phyloP scores from a whole-genome alignment of 1,140 invertebrate genomes.

The Zophobas morio region DNA sequence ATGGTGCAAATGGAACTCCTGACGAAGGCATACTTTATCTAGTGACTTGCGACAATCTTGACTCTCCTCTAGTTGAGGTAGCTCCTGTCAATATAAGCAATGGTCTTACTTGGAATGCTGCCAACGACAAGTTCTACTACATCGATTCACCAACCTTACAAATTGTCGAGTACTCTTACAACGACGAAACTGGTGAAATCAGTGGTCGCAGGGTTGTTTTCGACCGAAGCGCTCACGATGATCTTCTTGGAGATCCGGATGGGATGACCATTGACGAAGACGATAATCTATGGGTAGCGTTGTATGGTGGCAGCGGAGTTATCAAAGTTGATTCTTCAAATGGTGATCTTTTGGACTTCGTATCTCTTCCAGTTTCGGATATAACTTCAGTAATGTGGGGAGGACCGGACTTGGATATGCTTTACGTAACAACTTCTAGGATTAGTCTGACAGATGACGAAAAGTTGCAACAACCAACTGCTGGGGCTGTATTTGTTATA shows the following conservation, averaged over 20 bases:
- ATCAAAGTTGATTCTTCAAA: constrained; percentile 71
- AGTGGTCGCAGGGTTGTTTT: too few species aligned
- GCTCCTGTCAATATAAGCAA: too few species aligned
- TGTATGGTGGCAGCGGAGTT: constrained; percentile 70
- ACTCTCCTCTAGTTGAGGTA: too few species aligned
- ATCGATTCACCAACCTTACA: too few species aligned
- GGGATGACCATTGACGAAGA: constrained; percentile 81
- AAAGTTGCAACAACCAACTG: constrained; percentile 73
- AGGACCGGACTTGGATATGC: constrained; percentile 79
- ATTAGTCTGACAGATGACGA: constrained; percentile 69
- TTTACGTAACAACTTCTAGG: constrained; percentile 83
- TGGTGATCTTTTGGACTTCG: constrained; percentile 68
- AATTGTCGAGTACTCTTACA: too few species aligned
- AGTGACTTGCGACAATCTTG: too few species aligned
- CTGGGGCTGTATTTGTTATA: constrained; percentile 82
- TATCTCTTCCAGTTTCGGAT: constrained; percentile 77
- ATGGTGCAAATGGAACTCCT: too few species aligned
- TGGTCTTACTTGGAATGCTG: too few species aligned
- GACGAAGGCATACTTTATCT: too few species aligned
- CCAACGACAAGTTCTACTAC: too few species aligned
- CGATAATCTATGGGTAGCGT: constrained; percentile 78
- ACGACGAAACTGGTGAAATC: too few species aligned
- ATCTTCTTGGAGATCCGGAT: constrained; percentile 71
- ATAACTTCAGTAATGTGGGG: constrained; percentile 88
- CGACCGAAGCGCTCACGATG: neutral